Conservation (phyloP, 2,888 invertebrate genomes). For the Ommatoiulus sabulosus region DNA sequence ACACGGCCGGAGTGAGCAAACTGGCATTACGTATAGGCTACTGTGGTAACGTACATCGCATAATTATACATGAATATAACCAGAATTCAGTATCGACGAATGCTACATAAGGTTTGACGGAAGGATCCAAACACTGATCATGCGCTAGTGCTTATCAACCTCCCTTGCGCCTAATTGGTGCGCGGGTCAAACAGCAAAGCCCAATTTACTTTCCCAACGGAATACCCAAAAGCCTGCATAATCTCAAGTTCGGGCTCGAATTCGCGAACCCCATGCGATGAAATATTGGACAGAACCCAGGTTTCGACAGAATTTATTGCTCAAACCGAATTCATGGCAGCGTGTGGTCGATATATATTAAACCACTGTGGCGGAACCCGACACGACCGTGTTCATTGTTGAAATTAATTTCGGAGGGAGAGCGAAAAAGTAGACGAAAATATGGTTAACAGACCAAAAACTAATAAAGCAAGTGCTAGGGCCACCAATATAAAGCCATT, state of each 20-base stretch:
- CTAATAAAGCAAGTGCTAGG: constrained; percentile 30
- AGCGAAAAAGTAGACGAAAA: constrained; percentile 1
- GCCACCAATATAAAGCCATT: neutral
- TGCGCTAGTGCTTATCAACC: neutral
- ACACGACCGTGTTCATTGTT: constrained; percentile 30
- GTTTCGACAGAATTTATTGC: constrained; percentile 31
- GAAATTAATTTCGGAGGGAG: constrained; percentile 17
- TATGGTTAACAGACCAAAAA: constrained; percentile 43
- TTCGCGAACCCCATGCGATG: neutral
- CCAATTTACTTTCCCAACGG: neutral
- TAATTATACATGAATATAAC: no score
- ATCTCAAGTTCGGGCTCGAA: neutral
- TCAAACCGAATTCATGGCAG: constrained; percentile 21
- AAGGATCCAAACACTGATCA: neutral
- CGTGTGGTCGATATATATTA: constrained; percentile 36
- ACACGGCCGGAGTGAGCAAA: no score
- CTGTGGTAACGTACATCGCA: no score
- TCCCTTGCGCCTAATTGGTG: neutral
- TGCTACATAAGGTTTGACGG: neutral
- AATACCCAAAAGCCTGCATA: neutral
- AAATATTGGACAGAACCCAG: constrained; percentile 4
- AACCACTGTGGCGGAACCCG: constrained; percentile 31
- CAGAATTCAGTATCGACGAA: no score
- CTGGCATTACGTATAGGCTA: no score
- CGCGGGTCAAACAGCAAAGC: neutral